Base-by-base conservation (phyloP, 2,888 invertebrate genomes). In the Allophyes oxyacanthae region DNA sequence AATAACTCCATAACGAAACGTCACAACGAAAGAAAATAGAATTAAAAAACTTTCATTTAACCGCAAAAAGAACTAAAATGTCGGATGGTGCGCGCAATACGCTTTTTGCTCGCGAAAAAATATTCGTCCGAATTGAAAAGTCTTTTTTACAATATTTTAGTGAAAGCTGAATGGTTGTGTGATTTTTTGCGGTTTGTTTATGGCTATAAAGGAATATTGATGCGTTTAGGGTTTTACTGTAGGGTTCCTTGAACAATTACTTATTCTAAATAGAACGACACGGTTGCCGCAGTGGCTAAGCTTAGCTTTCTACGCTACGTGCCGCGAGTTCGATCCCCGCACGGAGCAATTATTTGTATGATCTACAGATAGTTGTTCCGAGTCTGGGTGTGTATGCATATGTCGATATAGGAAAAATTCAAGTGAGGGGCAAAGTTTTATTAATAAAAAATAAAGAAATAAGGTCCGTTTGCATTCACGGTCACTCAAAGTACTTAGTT, bases 111-210 rank as follows among this genome's bases (percentile, higher is more conserved):
- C 55, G 56, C 65, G 71, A 75, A 77, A 78, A 81, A 76, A 75
- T 63, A 75, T 69, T 64, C 58, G 67, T 55, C 55, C 53, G 72
- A 78, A 83, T 82, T 83, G 82, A 81, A 82, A 82, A 78, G 73
- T 72, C 77, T 83, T 81, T 81, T 83, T 81, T 77, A 70, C 69
- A 73, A 76, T 75, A 77, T 76, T 80, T 77, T 65, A 76, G 72
- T 72, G 68, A 74, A 78, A 70, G 63, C 67, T 53, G 66, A 65
- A 71, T 65, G 75, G 67, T 63, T 65, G 62, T 64, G 63, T 62
- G 67, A 58, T 64, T 68, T 72, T 75, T 75, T 80, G 69, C 60
- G 72, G 77, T 78, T 76, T 74, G 71, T 77, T 78, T 77, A 76
- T 56, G 45, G 46, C 46, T 51, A 55, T 66, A 60, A 62, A 64